Base-by-base conservation (phyloP, 1,140 invertebrate genomes). In the Copidosoma floridanum region DNA sequence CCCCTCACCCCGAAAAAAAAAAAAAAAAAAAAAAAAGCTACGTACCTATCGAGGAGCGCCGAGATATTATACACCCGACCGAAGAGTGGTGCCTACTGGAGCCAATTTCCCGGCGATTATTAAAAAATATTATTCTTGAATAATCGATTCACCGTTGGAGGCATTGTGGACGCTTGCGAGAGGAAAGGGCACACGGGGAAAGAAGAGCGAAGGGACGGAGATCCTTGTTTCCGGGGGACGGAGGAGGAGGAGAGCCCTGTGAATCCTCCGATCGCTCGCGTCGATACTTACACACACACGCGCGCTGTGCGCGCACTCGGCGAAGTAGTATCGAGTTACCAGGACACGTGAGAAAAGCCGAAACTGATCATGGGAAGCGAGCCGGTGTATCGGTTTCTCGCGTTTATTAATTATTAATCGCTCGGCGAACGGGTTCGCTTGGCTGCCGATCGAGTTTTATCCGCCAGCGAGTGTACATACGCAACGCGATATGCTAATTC, bases 81-180 rank as follows among this genome's bases (percentile, higher is more conserved):
- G n/a, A n/a, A n/a, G n/a, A n/a, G n/a, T n/a, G n/a, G n/a, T n/a
- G n/a, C n/a, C n/a, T n/a, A 65, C 54, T 48, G 53, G 55, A 54
- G 29, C 38, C 52, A 63, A 72, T 68, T 68, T 59, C 58, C 37
- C 55, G 61, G 52, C 57, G 55, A 66, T 73, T 71, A 72, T 72
- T 71, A 66, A 55, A 71, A 73, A 73, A 73, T 73, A 73, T 74
- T 74, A 70, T 74, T 71, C 66, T 61, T 74, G 67, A 70, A 74
- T 73, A 74, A 73, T 73, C 66, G 65, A 70, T 65, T 27, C 16
- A 41, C 3, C 37, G 23, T 18, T 26, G 16, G n/a, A n/a, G n/a
- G n/a, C 48, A 29, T 29, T 8, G 46, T 18, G 37, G 51, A 52
- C 58, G 52, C 64, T 26, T 26, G 14, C 2, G 40, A 21, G 29